Percentiles rank a stretch among this genome's conserved stretches.
phyloP scores from a whole-genome alignment of 2,797 vertebrate species.

The Sebastolobus altivelis region DNA sequence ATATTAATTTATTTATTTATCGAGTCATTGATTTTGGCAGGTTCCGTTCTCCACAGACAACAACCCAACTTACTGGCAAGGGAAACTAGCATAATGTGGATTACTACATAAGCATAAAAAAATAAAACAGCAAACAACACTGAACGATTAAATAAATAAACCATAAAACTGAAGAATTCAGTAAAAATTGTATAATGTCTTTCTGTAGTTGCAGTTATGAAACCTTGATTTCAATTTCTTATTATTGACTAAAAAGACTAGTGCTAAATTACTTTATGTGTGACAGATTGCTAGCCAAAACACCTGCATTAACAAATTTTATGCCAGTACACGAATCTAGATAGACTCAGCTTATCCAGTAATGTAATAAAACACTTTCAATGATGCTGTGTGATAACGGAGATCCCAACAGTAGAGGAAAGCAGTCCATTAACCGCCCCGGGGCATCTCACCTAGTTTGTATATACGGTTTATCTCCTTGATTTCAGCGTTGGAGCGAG shows the following conservation, averaged over 20 bases:
- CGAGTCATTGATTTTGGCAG: too few relatives aligned
- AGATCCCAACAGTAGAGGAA: neutral
- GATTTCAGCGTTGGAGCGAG: constrained; percentile 93
- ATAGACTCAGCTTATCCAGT: neutral
- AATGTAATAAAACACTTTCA: neutral
- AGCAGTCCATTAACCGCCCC: neutral
- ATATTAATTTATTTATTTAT: too few relatives aligned
- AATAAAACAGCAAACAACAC: neutral
- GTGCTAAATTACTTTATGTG: neutral
- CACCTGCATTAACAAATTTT: constrained; percentile 1
- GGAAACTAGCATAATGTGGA: neutral
- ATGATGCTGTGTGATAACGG: constrained; percentile 19
- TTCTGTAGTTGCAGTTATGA: neutral
- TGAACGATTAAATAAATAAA: neutral
- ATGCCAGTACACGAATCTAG: neutral
- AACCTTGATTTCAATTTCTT: neutral
- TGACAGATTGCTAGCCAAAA: neutral
- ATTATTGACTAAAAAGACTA: neutral
- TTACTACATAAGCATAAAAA: neutral
- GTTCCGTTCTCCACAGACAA: too few relatives aligned
- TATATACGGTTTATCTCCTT: constrained; percentile 90
- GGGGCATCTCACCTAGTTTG: constrained; percentile 88
- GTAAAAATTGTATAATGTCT: neutral
- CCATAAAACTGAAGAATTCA: neutral
- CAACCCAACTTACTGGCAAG: neutral